A percentile compares a stretch with the other conserved stretches of the same genome.
Evolutionary conservation across 2,113 vertebrate genomes (phyloP).

Genomic region (Nesoenas mayeri): DNA sequence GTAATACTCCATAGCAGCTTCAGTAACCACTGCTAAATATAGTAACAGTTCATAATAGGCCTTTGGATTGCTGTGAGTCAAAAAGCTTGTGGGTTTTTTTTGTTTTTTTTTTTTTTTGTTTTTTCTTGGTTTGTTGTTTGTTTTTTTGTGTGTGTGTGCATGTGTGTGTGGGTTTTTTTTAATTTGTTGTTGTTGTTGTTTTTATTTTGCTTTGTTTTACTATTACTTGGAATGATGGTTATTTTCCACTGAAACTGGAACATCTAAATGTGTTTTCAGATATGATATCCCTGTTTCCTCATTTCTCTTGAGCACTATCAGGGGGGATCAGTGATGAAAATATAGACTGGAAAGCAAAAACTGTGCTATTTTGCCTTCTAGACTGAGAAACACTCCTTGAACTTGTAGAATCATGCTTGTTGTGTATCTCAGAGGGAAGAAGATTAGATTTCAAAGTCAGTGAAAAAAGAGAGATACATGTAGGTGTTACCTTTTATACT

Average conservation of each 20-base stretch:
- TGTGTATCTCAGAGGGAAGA: not conserved
- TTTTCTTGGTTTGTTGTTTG: no score
- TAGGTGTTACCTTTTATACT: not conserved
- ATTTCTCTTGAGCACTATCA: not conserved
- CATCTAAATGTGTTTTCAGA: not conserved
- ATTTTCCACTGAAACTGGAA: not conserved
- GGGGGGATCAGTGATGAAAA: not conserved
- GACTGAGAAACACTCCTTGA: not conserved
- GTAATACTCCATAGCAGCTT: not conserved
- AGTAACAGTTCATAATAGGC: not conserved
- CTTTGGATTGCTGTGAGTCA: not conserved
- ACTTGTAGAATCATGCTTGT: not conserved
- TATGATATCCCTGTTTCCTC: not conserved
- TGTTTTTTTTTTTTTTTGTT: no score
- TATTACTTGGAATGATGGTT: not conserved
- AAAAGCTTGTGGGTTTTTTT: not conserved
- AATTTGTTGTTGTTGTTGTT: no score
- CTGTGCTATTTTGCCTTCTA: not conserved
- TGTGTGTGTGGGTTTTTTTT: no score
- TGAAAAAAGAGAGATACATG: not conserved
- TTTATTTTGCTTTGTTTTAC: not conserved
- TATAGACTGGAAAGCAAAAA: not conserved
- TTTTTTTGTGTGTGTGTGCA: no score
- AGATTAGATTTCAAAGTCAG: not conserved
- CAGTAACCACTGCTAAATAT: not conserved